These are phyloP conservation scores for Tetraneura akinire DNA, from an alignment of 1,140 invertebrate species.

Conservation along the genomic window DNA sequence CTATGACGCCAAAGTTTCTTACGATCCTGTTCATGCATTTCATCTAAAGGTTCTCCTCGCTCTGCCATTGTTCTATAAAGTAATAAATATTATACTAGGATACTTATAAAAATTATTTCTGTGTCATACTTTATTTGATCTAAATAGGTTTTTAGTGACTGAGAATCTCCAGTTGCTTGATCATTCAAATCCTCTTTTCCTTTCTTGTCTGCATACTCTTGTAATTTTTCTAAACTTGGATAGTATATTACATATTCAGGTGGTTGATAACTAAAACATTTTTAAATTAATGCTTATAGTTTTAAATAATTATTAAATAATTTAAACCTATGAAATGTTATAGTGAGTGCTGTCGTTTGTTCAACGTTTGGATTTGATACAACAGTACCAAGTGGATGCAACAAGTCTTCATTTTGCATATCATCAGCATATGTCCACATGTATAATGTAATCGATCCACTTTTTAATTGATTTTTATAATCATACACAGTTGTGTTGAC, in stretches of 20 bases:
- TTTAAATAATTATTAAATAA: conserved; percentile 18
- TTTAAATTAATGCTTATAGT: neutral
- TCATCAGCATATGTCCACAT: conserved; percentile 91
- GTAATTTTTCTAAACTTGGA: conserved; percentile 70
- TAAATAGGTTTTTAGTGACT: conserved; percentile 54
- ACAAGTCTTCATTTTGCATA: conserved; percentile 76
- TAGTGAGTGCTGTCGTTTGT: conserved; percentile 75
- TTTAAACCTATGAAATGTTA: conserved; percentile 76
- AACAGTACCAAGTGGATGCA: conserved; percentile 83
- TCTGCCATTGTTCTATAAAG: conserved; percentile 32
- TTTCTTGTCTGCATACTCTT: conserved; percentile 65
- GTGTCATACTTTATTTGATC: conserved; percentile 55
- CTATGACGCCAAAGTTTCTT: conserved; percentile 84
- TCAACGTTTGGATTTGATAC: conserved; percentile 84
- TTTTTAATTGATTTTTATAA: conserved; percentile 83
- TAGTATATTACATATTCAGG: conserved; percentile 70
- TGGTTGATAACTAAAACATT: conserved; percentile 38
- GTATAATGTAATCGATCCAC: conserved; percentile 81
- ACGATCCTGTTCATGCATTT: conserved; percentile 87
- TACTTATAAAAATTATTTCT: neutral
- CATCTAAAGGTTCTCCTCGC: conserved; percentile 61
- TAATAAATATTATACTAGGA: neutral
- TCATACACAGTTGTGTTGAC: conserved; percentile 93
- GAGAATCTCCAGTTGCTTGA: conserved; percentile 31
- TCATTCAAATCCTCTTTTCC: conserved; percentile 50